Conservation (phyloP, 2,113 vertebrate genomes). For the Lates calcarifer region DNA sequence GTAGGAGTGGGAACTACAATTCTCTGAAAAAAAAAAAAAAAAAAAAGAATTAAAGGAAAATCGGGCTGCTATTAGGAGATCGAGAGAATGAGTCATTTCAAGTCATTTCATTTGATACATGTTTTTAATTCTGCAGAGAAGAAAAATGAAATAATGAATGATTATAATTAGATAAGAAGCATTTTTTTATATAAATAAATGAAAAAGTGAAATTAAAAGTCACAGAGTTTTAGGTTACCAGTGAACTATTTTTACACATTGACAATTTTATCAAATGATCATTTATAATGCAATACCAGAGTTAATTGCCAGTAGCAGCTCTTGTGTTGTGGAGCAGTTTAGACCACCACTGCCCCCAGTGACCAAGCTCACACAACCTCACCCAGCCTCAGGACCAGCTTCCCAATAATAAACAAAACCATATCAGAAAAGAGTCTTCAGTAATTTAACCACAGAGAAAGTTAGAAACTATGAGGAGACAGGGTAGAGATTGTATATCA, state of each 20-base stretch:
- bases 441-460: neutral
- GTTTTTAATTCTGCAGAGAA: neutral
- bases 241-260: too few species aligned
- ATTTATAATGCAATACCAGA: neutral
- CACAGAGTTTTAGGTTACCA: too few species aligned
- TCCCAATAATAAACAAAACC: neutral
- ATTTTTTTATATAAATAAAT: too few species aligned
- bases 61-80: neutral
- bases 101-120: neutral
- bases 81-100: neutral
- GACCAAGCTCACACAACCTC: neutral
- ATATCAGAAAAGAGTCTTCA: neutral
- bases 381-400: neutral
- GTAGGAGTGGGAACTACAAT: neutral
- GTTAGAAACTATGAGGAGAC: neutral
- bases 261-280: neutral
- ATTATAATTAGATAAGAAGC: too few species aligned
- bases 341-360: too few species aligned
- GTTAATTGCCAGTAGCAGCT: neutral
- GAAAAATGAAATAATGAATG: neutral
- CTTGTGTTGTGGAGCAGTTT: neutral
- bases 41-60: neutral
- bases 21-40: neutral
- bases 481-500: neutral
- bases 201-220: neutral